phyloP scores from a whole-genome alignment of 2,888 invertebrate genomes.

The Acronicta aceris region DNA sequence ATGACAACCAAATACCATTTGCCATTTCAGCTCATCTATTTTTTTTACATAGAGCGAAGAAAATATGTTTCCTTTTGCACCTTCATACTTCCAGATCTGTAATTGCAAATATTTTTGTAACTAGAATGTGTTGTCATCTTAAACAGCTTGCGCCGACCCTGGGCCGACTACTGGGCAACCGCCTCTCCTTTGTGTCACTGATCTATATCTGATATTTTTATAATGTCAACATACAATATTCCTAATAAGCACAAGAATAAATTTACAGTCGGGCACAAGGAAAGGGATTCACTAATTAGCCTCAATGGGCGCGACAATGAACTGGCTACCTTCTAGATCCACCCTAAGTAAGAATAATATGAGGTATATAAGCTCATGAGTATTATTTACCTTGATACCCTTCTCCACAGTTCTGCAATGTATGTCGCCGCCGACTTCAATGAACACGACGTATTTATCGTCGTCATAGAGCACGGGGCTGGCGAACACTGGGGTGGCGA shows the following conservation, averaged over 20 bases:
- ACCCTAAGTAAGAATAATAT: no score
- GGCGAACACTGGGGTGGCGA: constrained; percentile 91
- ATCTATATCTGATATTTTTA: no score
- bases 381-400: constrained; percentile 80
- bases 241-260: no score
- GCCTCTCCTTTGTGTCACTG: no score
- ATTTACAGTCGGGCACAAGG: no score
- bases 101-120: constrained; percentile 41
- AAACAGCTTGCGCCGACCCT: no score
- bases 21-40: constrained; percentile 79
- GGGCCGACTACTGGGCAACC: no score
- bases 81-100: constrained; percentile 90
- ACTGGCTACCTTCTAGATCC: no score
- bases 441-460: constrained; percentile 87
- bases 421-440: constrained; percentile 88
- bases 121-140: background rate
- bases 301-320: no score
- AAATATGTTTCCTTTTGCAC: constrained; percentile 91
- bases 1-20: constrained; percentile 92
- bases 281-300: no score
- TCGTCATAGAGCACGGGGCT: constrained; percentile 88
- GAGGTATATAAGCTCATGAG: no score
- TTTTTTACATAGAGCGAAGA: constrained; percentile 90
- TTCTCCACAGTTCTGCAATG: constrained; percentile 85
- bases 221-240: no score